Evolutionary conservation across 2,888 invertebrate genomes (phyloP).

Genomic region (Erannis defoliaria): DNA sequence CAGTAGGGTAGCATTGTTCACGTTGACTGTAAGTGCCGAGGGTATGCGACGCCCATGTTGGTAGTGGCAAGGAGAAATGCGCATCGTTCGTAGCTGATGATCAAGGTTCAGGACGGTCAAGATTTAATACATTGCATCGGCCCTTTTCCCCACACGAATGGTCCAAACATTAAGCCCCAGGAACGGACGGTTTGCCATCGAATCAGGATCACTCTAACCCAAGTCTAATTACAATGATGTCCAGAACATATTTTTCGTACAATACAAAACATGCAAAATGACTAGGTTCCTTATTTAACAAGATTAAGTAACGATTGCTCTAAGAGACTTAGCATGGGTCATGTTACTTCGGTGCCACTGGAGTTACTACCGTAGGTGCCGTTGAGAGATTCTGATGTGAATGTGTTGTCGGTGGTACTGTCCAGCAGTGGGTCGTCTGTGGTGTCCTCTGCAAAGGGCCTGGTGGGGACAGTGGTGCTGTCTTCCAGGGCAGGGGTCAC

Average conservation of each 20-base stretch:
- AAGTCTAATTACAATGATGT: not conserved
- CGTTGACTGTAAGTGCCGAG: too few relatives aligned
- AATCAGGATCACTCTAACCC: too few relatives aligned
- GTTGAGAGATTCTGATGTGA: constrained; percentile 19
- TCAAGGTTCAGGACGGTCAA: too few relatives aligned
- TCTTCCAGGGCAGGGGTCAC: constrained; percentile 52
- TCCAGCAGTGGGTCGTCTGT: constrained; percentile 25
- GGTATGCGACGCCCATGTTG: too few relatives aligned
- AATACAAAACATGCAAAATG: constrained; percentile 44
- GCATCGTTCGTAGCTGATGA: too few relatives aligned
- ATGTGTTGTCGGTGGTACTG: constrained; percentile 11
- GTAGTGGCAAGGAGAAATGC: too few relatives aligned
- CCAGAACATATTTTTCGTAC: constrained; percentile 12
- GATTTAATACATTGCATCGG: too few relatives aligned
- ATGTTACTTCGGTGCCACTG: constrained; percentile 57
- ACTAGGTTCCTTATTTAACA: not conserved
- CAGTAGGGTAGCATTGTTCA: too few relatives aligned
- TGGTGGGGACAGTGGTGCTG: constrained; percentile 46
- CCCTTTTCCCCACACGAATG: too few relatives aligned
- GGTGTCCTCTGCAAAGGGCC: constrained; percentile 34
- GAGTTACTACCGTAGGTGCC: constrained; percentile 26
- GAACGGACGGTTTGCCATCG: too few relatives aligned
- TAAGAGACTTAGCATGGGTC: constrained; percentile 49
- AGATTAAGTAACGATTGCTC: constrained; percentile 10
- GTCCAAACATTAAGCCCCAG: too few relatives aligned